Percentiles rank a stretch among this genome's conserved stretches.
Evolutionary conservation across 2,888 invertebrate genomes (phyloP).

Genomic region (Eilema griseolum): DNA sequence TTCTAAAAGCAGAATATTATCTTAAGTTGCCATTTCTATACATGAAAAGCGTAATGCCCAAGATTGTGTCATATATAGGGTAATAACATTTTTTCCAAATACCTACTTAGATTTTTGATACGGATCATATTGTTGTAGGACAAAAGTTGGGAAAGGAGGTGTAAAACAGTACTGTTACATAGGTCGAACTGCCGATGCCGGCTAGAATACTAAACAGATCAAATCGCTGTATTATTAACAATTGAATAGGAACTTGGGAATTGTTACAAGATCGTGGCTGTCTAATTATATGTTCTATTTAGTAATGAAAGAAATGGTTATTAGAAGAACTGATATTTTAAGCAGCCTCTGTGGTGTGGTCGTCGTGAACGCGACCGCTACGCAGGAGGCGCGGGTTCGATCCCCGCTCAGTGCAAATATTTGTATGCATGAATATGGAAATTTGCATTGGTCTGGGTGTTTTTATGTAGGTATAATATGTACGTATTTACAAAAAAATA

Average conservation of each 20-base stretch:
- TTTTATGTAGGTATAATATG: no score
- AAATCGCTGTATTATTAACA: neutral
- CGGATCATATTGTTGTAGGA: neutral
- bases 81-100: neutral
- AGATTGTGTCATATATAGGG: neutral
- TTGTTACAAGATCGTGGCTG: neutral
- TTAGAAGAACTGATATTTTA: no score
- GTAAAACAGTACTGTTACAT: conserved; percentile 5
- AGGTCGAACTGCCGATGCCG: neutral
- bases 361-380: no score
- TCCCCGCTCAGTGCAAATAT: no score
- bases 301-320: neutral
- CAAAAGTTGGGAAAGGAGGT: neutral
- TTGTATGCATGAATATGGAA: no score
- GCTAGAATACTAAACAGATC: conserved; percentile 7
- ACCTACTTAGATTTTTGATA: conserved; percentile 1
- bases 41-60: neutral
- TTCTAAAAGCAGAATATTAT: neutral
- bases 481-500: no score
- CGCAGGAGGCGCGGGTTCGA: no score
- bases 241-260: neutral
- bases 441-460: no score
- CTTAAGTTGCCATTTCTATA: neutral
- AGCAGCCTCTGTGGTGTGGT: no score
- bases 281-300: neutral